Evolutionary conservation across 2,888 invertebrate genomes (phyloP), one percentile per base, ranked within the genome.

Genomic region (Seira sanloemensis): DNA sequence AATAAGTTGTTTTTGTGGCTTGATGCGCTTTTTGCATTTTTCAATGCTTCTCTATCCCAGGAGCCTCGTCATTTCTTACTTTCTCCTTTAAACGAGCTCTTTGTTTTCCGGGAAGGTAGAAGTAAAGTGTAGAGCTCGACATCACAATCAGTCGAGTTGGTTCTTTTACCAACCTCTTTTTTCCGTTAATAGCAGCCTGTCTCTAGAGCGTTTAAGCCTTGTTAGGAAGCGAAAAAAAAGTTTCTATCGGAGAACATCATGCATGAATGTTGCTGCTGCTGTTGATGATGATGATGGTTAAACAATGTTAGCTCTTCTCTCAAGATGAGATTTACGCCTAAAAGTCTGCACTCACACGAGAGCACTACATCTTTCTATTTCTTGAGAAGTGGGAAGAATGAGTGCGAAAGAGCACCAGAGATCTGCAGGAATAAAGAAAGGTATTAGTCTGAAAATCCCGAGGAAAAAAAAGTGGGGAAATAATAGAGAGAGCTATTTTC

Each of bases 401-500:
- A 58, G 58, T 9, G 4, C 4, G 18, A 58, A 58, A 18, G 58
- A 58, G 58, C 58, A 18, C 9, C 16, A 58, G 58, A 58, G 79
- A 84, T 84, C 72, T 78, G 24, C 16, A n/a, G 76, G 84, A 84
- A 84, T 84, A 79, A 76, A 84, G 78, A 71, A 65, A 62, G 76
- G 84, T 76, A 84, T 84, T 84, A 84, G 84, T 66, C 58, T 76
- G 79, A n/a, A 68, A 83, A 84, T 73, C 73, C 79, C 75, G 66
- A 26, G 78, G 75, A 84, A 84, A 58, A n/a, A n/a, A 58, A 84
- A 84, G 84, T 84, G 84, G 84, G 79, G 62, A 84, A 79, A 84
- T 78, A 84, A 84, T 84, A 79, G 79, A 75, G n/a, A n/a, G 84
- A 84, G 26, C 72, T 79, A 84, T 84, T 84, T 74, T 78, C 75